Conservation (phyloP, 2,113 vertebrate genomes). For the Baryphthengus martii region DNA sequence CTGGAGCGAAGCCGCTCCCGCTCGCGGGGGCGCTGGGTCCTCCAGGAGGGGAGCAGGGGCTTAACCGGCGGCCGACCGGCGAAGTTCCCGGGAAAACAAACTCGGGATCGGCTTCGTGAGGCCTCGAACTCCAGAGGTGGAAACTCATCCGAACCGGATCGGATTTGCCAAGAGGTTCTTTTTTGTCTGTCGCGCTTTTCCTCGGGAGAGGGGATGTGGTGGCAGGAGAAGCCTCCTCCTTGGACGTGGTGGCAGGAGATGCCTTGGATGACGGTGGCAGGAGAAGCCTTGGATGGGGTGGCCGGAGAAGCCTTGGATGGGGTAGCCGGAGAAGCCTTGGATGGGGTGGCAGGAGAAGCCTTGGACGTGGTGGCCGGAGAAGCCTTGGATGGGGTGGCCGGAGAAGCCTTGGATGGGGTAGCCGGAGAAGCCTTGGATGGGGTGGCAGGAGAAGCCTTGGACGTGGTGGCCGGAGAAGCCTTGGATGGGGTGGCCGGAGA, state of each 20-base stretch:
- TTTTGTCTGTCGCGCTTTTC: not conserved
- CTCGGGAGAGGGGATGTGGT: not conserved
- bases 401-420: too few species aligned
- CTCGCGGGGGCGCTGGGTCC: not conserved
- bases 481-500: too few species aligned
- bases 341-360: not conserved
- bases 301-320: too few species aligned
- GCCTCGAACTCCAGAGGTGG: not conserved
- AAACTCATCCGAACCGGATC: not conserved
- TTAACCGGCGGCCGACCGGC: not conserved
- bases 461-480: too few species aligned
- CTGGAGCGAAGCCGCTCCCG: not conserved
- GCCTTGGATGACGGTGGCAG: too few species aligned
- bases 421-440: too few species aligned
- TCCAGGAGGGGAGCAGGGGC: not conserved
- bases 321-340: too few species aligned
- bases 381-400: too few species aligned
- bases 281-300: too few species aligned
- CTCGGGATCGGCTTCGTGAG: not conserved
- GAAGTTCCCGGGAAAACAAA: not conserved
- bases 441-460: not conserved
- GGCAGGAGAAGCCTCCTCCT: too few species aligned
- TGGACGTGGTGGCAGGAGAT: not conserved
- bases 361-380: too few species aligned
- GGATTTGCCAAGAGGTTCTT: not conserved